Conservation (phyloP, 2,113 vertebrate species). For the Nothobranchius kuhntae region DNA sequence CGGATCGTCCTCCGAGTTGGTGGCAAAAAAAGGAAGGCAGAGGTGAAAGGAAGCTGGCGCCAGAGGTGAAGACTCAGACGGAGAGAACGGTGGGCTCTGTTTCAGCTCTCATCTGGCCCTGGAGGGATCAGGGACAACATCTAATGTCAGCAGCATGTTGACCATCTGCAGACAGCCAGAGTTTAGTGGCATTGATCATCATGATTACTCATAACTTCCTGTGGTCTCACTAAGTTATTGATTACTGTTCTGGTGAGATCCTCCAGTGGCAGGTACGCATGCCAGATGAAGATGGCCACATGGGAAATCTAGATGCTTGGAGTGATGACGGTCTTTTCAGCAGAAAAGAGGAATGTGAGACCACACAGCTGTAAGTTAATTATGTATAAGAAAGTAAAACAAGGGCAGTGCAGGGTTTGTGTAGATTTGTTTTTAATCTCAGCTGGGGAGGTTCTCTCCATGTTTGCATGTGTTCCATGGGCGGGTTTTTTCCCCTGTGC, state of each 20-base stretch:
- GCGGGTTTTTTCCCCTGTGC: no score
- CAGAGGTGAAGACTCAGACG: slow-evolving; percentile 50
- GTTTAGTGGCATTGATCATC: slow-evolving; percentile 54
- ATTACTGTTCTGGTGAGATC: slow-evolving; percentile 39
- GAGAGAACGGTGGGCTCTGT: slow-evolving; percentile 32
- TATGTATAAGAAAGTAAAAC: slow-evolving; percentile 32
- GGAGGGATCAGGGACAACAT: slow-evolving; percentile 32
- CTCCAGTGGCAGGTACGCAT: slow-evolving; percentile 21
- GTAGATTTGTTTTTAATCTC: no score
- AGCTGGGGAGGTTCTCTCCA: no score
- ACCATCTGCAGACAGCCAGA: slow-evolving; percentile 7
- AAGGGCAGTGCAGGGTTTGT: not conserved
- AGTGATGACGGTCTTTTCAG: slow-evolving; percentile 27
- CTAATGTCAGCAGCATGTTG: slow-evolving; percentile 32
- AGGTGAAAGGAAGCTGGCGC: slow-evolving; percentile 54
- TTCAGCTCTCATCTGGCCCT: slow-evolving; percentile 38
- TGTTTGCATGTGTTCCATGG: no score
- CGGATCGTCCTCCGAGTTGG: slow-evolving; percentile 57
- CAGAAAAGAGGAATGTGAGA: slow-evolving; percentile 30
- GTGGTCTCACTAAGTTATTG: slow-evolving; percentile 57
- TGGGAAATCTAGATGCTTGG: slow-evolving; percentile 16
- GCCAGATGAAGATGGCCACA: slow-evolving; percentile 27
- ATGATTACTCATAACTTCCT: slow-evolving; percentile 36
- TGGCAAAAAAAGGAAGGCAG: slow-evolving; percentile 53
- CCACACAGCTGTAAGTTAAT: slow-evolving; percentile 42